These are phyloP conservation scores for Catostylus mosaicus DNA, from an alignment of 30 jellyfish, hydroid and myxozoan species.

Conservation along the genomic window DNA sequence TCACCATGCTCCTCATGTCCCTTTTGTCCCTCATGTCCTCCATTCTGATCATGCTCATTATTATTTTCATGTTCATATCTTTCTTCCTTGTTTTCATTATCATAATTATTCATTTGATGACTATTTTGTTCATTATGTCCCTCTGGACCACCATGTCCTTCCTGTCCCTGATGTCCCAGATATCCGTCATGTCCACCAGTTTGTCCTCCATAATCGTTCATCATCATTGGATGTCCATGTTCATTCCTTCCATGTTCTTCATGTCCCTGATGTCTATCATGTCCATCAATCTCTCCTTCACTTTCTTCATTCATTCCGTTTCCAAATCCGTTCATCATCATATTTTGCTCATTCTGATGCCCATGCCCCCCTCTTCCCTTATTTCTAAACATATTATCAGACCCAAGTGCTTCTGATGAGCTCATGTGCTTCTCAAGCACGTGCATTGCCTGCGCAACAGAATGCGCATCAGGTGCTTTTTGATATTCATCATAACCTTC, in stretches of 20 bases:
- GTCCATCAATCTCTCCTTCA: neutral
- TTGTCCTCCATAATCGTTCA: neutral
- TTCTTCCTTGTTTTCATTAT: neutral
- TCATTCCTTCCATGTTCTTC: neutral
- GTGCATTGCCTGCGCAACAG: slow-evolving; percentile 38
- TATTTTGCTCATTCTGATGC: neutral
- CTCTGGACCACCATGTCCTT: neutral
- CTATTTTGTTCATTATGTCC: too few relatives aligned
- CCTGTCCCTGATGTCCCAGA: neutral
- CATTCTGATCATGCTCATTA: neutral
- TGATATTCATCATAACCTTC: slow-evolving; percentile 41
- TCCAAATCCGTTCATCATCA: neutral
- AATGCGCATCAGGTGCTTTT: slow-evolving; percentile 35
- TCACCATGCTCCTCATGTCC: slow-evolving; percentile 16
- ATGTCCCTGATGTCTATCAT: neutral
- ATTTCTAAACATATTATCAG: slow-evolving; percentile 50
- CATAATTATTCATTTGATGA: neutral
- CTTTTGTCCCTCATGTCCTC: too few relatives aligned
- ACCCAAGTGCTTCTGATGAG: slow-evolving; percentile 42
- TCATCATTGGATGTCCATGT: neutral
- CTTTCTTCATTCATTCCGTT: neutral
- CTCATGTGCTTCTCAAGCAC: slow-evolving; percentile 35
- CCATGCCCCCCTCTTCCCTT: slow-evolving; percentile 1
- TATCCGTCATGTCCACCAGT: neutral
- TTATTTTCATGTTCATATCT: neutral